These are phyloP conservation scores for Zeus faber DNA, from an alignment of 2,113 vertebrate species.

Conservation along the genomic window DNA sequence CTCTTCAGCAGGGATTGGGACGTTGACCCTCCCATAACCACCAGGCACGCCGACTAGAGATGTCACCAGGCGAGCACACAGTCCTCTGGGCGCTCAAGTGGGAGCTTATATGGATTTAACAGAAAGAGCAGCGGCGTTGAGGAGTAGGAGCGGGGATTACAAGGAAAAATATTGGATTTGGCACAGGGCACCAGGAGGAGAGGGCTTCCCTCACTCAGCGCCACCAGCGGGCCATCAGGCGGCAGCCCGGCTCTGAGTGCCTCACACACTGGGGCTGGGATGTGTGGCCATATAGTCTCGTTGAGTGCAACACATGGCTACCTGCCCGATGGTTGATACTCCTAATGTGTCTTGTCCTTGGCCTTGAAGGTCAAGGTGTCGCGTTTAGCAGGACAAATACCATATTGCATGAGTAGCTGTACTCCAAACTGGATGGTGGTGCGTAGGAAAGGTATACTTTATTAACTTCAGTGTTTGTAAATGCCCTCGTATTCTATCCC, in stretches of 20 bases:
- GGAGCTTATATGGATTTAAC: constrained; percentile 75
- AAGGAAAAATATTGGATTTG: constrained; percentile 70
- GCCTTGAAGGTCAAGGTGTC: too few relatives aligned
- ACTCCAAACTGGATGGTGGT: too few relatives aligned
- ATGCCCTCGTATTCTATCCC: constrained; percentile 33
- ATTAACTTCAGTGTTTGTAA: too few relatives aligned
- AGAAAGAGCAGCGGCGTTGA: constrained; percentile 67
- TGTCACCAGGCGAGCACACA: constrained; percentile 73
- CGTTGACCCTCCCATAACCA: constrained; percentile 73
- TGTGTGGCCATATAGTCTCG: too few relatives aligned
- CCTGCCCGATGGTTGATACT: too few relatives aligned
- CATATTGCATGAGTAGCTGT: too few relatives aligned
- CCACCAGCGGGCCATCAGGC: not conserved
- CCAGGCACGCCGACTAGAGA: constrained; percentile 60
- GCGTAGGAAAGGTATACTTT: constrained; percentile 18
- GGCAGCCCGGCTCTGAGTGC: not conserved
- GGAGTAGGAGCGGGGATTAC: constrained; percentile 64
- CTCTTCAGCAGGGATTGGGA: constrained; percentile 52
- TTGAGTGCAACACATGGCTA: too few relatives aligned
- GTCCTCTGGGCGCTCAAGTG: constrained; percentile 68
- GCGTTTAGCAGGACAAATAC: too few relatives aligned
- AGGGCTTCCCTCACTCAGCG: constrained; percentile 48
- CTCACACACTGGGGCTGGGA: too few relatives aligned
- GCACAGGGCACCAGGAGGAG: constrained; percentile 40
- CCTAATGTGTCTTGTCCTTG: too few relatives aligned